phyloP scores from a whole-genome alignment of 2,113 vertebrate species.

The Hippocampus guttulatus region DNA sequence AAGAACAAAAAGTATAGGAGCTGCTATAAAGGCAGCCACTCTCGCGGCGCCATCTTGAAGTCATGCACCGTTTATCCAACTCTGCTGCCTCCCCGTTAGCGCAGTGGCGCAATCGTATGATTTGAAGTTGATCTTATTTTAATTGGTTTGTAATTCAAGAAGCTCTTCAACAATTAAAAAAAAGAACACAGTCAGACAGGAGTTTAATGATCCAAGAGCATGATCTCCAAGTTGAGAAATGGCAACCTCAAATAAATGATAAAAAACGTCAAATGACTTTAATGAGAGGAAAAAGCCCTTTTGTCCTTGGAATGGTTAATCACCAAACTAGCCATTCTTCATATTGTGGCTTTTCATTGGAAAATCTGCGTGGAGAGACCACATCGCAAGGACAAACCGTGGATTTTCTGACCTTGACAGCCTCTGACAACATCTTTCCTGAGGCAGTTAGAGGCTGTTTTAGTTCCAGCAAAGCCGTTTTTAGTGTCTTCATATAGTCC shows the following conservation, averaged over 20 bases:
- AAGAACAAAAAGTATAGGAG: no score
- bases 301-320: neutral
- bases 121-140: neutral
- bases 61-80: neutral
- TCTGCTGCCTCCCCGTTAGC: neutral
- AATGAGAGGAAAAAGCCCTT: neutral
- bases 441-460: slow-evolving; percentile 7
- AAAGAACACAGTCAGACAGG: neutral
- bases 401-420: slow-evolving; percentile 23
- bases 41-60: no score
- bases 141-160: neutral
- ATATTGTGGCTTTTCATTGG: neutral
- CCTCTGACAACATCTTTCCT: slow-evolving; percentile 24
- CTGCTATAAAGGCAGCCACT: no score
- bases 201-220: neutral
- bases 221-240: neutral
- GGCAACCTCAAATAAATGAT: neutral
- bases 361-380: slow-evolving; percentile 6
- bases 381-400: slow-evolving; percentile 9
- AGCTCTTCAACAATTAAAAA: neutral
- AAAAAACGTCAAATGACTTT: neutral
- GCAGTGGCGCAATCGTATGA: neutral
- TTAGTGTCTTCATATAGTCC: slow-evolving; percentile 28
- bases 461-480: slow-evolving; percentile 7
- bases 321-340: neutral